A percentile compares a stretch with the other conserved stretches of the same genome.
Evolutionary conservation across 2,113 vertebrate genomes (phyloP).

Genomic region (Phaethon lepturus): DNA sequence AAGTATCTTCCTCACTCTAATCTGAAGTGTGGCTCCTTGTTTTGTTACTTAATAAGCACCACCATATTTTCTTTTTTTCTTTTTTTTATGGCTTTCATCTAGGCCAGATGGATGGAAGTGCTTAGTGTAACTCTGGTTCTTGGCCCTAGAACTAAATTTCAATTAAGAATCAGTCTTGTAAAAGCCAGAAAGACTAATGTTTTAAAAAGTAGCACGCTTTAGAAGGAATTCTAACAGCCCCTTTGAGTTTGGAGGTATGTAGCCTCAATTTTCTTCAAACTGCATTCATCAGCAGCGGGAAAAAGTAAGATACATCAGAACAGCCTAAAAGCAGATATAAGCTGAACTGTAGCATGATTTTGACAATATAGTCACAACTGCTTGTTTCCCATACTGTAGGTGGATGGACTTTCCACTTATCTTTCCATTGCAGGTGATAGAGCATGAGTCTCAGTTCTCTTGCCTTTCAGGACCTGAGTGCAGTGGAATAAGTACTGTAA

Average conservation of each 20-base stretch:
- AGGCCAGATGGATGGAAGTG: neutral
- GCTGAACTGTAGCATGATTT: neutral
- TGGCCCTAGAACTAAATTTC: neutral
- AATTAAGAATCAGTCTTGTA: neutral
- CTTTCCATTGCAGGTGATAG: neutral
- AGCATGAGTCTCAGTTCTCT: neutral
- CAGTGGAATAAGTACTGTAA: neutral
- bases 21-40: neutral
- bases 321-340: neutral
- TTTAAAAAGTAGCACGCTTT: neutral
- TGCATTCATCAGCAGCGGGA: neutral
- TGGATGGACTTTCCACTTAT: neutral
- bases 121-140: neutral
- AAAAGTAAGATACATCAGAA: neutral
- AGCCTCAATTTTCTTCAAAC: neutral
- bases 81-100: neutral
- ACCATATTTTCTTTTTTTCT: neutral
- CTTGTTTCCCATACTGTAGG: neutral
- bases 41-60: neutral
- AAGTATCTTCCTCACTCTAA: neutral
- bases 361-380: rapidly evolving
- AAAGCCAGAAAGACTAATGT: neutral
- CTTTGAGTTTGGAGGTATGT: neutral
- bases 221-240: neutral
- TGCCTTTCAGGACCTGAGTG: neutral